Conservation (phyloP, 2,113 vertebrate species). For the Aleadryas rufinucha region DNA sequence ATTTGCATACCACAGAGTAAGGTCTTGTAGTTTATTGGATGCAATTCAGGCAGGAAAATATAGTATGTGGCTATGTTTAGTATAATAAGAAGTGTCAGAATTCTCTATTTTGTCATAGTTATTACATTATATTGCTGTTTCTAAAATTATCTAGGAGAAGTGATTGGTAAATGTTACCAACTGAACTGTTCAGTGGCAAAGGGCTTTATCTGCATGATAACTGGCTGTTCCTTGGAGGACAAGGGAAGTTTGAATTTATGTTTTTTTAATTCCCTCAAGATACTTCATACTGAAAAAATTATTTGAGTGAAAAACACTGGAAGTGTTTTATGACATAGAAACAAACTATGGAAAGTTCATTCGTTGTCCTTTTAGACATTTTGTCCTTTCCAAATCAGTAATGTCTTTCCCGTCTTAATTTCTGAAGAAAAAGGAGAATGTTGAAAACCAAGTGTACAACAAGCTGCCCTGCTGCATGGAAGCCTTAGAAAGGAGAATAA, state of each 20-base stretch:
- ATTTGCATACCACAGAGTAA: neutral
- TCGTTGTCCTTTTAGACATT: neutral
- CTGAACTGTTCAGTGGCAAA: neutral
- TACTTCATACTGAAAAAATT: neutral
- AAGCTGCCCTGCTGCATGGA: neutral
- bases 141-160: neutral
- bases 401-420: neutral
- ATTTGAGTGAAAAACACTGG: neutral
- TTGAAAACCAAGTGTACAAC: neutral
- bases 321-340: neutral
- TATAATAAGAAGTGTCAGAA: neutral
- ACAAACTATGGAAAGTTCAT: neutral
- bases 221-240: neutral
- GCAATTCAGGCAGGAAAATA: neutral
- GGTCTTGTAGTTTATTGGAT: neutral
- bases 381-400: neutral
- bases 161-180: neutral
- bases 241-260: neutral
- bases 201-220: neutral
- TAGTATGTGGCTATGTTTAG: neutral
- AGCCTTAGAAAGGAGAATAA: conserved; percentile 14
- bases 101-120: neutral
- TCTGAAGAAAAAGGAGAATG: neutral
- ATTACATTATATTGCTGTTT: neutral
- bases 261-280: neutral